Evolutionary conservation across 2,113 vertebrate species (phyloP), one percentile per base, ranked within the genome.

Genomic region (Corythaeola cristata): DNA sequence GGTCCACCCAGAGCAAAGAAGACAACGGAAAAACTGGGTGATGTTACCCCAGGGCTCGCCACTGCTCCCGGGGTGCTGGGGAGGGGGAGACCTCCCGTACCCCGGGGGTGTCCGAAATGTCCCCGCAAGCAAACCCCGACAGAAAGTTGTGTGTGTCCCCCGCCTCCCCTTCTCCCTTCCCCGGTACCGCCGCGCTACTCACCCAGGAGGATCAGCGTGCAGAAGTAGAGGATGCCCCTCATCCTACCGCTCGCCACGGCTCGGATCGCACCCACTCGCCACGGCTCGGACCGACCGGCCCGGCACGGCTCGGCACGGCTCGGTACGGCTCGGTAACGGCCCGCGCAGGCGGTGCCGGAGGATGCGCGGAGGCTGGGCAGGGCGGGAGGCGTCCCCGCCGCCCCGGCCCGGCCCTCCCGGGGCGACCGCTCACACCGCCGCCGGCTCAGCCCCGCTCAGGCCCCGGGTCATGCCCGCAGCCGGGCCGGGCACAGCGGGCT

Each of bases 171-270:
- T 45, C 5, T 26, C 21, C 33, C 62, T 72, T 27, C 11, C 53
- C 44, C 75, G 26, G 6, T 13, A 15, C 20, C 63, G 47, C 62
- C 49, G 23, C 60, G 24, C 41, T 93, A 96, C 96, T 97, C 95
- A 96, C 96, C 95, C 73, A 95, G 60, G 55, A 97, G 93, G 87
- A 96, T 69, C 93, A 96, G 81, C 27, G 93, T 91, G 91, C 84
- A 92, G 87, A 97, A 66, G 95, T 58, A 97, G 86, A 92, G 52
- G 95, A 97, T 12, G 89, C 89, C 91, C 96, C 68, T 97, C 96
- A 95, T 97, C 96, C 91, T 96, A 74, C 76, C 88, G 79, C 93
- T 89, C 26, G 72, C 24, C 85, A 15, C 58, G 63, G 86, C 59
- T 56, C 72, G 83, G 86, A 52, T 81, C 47, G 39, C 92, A 22